These are phyloP conservation scores for Glyphotaelius pellucidus DNA, from an alignment of 2,888 invertebrate genomes.

Conservation along the genomic window DNA sequence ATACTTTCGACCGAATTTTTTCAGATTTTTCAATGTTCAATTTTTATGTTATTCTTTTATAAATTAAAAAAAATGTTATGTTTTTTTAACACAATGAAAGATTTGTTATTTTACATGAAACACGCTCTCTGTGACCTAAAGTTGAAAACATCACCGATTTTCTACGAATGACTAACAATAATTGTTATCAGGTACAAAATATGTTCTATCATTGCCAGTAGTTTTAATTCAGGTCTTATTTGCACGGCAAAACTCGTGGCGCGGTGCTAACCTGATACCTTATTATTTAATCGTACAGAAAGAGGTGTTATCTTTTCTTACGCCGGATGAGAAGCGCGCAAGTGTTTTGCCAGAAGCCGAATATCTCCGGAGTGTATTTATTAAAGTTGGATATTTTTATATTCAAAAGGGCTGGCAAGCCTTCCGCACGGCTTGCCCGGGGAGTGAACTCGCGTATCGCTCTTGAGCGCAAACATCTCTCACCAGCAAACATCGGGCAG, in stretches of 20 bases:
- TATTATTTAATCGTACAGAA: neutral
- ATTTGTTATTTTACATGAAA: too few relatives aligned
- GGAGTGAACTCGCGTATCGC: slow-evolving; percentile 49
- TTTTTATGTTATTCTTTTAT: too few relatives aligned
- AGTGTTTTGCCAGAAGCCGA: neutral
- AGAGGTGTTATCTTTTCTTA: neutral
- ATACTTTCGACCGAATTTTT: too few relatives aligned
- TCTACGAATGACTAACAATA: too few relatives aligned
- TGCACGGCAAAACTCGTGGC: neutral
- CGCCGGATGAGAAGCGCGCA: neutral
- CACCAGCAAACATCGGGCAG: slow-evolving; percentile 45
- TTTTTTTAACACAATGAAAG: too few relatives aligned
- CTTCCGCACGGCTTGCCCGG: slow-evolving; percentile 45
- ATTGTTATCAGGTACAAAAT: too few relatives aligned
- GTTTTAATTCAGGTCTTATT: neutral
- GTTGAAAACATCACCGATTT: too few relatives aligned
- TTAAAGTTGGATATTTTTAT: slow-evolving; percentile 25
- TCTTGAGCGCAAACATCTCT: slow-evolving; percentile 51
- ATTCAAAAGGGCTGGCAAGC: slow-evolving; percentile 18
- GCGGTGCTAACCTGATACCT: neutral
- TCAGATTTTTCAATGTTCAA: too few relatives aligned
- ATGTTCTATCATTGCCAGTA: too few relatives aligned
- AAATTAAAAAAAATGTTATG: too few relatives aligned
- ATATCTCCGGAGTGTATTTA: neutral
- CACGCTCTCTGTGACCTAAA: too few relatives aligned